Percentiles rank a stretch among this genome's conserved stretches.
Evolutionary conservation across 2,888 invertebrate genomes (phyloP).

Genomic region (Rotaria magnacalcarata): DNA sequence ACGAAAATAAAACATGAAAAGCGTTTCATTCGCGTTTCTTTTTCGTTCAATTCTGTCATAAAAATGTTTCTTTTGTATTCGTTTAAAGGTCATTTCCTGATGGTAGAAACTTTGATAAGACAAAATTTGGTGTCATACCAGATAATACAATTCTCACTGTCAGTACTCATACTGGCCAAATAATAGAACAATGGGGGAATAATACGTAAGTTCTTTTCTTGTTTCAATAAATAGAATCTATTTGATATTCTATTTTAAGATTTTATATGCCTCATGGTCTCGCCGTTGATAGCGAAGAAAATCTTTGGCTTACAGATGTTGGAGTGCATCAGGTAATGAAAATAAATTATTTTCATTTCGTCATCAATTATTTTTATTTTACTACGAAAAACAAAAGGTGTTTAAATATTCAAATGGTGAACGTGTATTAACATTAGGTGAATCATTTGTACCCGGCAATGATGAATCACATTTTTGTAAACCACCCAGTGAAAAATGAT

Average conservation of each 20-base stretch:
- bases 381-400: not conserved
- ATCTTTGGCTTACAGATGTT: constrained; percentile 59
- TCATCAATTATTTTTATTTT: too few species aligned
- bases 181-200: not conserved
- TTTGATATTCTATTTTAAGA: constrained; percentile 56
- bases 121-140: not conserved
- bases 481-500: too few species aligned
- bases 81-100: constrained; percentile 4
- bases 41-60: too few species aligned
- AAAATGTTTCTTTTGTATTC: too few species aligned
- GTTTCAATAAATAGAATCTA: not conserved
- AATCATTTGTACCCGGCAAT: constrained; percentile 76
- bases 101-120: not conserved
- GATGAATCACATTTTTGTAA: constrained; percentile 79
- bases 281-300: constrained; percentile 53
- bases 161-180: not conserved
- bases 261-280: constrained; percentile 65
- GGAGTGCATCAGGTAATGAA: constrained; percentile 57
- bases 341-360: not conserved
- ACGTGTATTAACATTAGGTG: constrained; percentile 65
- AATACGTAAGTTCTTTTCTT: not conserved
- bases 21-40: too few species aligned
- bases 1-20: too few species aligned
- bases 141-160: not conserved
- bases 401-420: constrained; percentile 9